Conservation (phyloP, 2,113 vertebrate species). For the Dendrocopos noguchii region DNA sequence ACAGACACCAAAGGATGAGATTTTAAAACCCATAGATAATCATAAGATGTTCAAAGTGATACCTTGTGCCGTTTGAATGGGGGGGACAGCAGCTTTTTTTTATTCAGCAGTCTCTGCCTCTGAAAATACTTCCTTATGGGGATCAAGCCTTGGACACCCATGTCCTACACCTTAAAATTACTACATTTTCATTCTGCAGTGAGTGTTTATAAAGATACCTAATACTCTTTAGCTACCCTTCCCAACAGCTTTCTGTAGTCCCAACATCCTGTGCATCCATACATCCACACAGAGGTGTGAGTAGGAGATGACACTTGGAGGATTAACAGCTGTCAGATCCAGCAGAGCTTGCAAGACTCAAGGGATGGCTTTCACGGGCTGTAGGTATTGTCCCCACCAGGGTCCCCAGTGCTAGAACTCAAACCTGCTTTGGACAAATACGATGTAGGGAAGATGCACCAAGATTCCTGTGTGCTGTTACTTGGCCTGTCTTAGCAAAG, state of each 20-base stretch:
- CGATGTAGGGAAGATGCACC: fast-evolving
- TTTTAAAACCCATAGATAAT: neutral
- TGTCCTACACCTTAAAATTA: neutral
- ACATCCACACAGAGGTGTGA: neutral
- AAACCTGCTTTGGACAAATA: neutral
- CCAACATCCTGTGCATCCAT: neutral
- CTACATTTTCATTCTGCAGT: neutral
- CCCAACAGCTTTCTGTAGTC: neutral
- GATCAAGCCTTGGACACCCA: neutral
- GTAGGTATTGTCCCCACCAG: neutral
- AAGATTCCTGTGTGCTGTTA: neutral
- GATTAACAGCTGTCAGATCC: neutral
- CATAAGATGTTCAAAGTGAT: neutral
- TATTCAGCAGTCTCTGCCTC: neutral
- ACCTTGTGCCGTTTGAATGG: neutral
- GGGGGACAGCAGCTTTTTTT: neutral
- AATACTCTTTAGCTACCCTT: neutral
- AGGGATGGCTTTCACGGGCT: neutral
- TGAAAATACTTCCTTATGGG: neutral
- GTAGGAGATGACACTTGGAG: neutral
- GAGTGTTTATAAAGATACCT: neutral
- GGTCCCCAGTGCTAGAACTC: neutral
- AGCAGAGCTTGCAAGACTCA: neutral
- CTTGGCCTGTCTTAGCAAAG: neutral
- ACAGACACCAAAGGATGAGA: neutral